Evolutionary conservation across 2,113 vertebrate genomes (phyloP).

Genomic region (Aythya baeri): DNA sequence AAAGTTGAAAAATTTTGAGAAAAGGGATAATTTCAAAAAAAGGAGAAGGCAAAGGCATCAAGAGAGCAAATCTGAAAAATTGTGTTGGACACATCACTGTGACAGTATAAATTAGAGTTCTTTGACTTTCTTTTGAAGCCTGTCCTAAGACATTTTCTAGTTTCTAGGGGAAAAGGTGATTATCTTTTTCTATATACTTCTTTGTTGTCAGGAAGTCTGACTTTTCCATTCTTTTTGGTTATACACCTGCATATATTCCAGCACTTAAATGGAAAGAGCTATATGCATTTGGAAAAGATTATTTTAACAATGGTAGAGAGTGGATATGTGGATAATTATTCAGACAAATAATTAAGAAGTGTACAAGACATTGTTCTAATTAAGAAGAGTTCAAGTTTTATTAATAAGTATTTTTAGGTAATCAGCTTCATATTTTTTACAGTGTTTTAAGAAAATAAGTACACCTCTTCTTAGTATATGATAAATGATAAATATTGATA

Average conservation of each 20-base stretch:
- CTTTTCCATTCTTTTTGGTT: background rate
- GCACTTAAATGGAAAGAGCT: background rate
- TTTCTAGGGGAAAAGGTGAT: background rate
- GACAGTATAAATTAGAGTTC: background rate
- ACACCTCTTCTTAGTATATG: accelerated
- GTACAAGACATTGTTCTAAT: background rate
- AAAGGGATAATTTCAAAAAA: background rate
- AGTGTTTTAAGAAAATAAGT: background rate
- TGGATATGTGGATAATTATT: background rate
- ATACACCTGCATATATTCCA: background rate
- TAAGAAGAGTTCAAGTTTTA: background rate
- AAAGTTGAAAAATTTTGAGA: too few species aligned
- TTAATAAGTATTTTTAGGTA: background rate
- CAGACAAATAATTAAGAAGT: background rate
- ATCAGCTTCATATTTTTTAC: background rate
- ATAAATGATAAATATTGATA: background rate
- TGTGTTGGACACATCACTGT: background rate
- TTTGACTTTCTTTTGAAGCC: background rate
- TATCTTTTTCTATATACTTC: background rate
- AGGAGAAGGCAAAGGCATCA: background rate
- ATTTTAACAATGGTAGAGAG: background rate
- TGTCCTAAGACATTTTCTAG: background rate
- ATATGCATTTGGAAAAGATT: background rate
- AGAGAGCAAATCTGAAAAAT: background rate
- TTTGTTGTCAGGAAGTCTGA: background rate